Evolutionary conservation across 2,797 vertebrate species (phyloP), one percentile per base, ranked within the genome.

Genomic region (Microchirus variegatus): DNA sequence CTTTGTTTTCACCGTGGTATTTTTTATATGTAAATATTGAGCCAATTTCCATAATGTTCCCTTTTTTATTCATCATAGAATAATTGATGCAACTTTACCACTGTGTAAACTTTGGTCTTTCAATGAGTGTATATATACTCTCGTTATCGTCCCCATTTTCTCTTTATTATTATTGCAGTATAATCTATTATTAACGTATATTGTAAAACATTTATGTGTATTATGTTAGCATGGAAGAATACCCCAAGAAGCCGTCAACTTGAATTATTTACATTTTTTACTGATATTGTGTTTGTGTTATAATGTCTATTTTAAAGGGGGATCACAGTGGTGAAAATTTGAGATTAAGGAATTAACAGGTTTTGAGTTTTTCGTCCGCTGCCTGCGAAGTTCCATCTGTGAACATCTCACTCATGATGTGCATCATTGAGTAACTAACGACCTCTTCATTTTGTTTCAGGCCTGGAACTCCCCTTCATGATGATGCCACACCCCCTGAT

Each of bases 401-500:
- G 85, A 81, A 59, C 71, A 48, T 77, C 62, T 75, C 55, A 67
- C 75, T 81, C 78, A 77, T 87, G 74, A 85, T 73, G 78, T 26
- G 81, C 85, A 73, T 83, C 85, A 78, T 80, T 85, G 86, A 83
- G 78, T 89, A 87, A 87, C 81, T 82, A 82, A 87, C 71, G 63
- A 75, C 71, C 77, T 90, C 71, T 70, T 80, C 67, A 26, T 82
- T 82, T 65, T 77, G 73, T 84, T 71, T 64, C 79, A 98, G 98
- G 98, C 81, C 85, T 99, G 94, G 98, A 99, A 87, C 96, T 99
- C 87, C 98, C 98, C 82, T 99, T 99, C 89, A 99, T 99, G 98
- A 99, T 99, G 98, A 99, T 99, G 98, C 97, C 98, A 82, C 98
- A 99, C 87, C 98, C 97, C 0, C 93, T 99, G 87, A 99, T 99